Percentiles rank a stretch among this genome's conserved stretches.
Evolutionary conservation across 2,888 invertebrate species (phyloP).

Genomic region (Andrena dorsata): DNA sequence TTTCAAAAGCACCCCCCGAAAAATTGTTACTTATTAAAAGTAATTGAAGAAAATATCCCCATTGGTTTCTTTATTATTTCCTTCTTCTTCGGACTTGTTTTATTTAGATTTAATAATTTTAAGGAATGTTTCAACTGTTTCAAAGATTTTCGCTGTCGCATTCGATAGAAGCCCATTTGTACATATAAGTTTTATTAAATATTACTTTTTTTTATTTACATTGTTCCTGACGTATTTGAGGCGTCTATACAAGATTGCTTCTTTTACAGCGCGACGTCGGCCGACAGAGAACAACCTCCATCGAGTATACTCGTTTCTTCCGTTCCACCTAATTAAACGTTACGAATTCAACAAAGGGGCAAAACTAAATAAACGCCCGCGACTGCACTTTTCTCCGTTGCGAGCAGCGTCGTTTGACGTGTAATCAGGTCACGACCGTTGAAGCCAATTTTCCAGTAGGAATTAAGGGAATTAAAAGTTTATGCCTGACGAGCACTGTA

Average conservation of each 20-base stretch:
- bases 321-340: constrained; percentile 24
- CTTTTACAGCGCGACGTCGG: constrained; percentile 34
- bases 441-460: constrained; percentile 27
- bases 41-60: no score
- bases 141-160: no score
- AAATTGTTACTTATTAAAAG: no score
- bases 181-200: constrained; percentile 46
- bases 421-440: constrained; percentile 17
- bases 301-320: constrained; percentile 6
- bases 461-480: constrained; percentile 34
- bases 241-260: constrained; percentile 49
- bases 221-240: constrained; percentile 28
- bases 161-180: neutral
- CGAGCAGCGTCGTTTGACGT: constrained; percentile 29
- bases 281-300: neutral
- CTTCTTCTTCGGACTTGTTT: neutral
- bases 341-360: constrained; percentile 22
- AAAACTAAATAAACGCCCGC: constrained; percentile 28
- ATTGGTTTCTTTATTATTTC: no score
- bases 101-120: neutral
- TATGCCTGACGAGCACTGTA: neutral
- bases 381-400: constrained; percentile 26
- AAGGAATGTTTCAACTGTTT: no score
- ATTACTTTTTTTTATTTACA: constrained; percentile 51
- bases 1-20: neutral